Evolutionary conservation across 2,113 vertebrate species (phyloP).

Genomic region (Agelaius phoeniceus): DNA sequence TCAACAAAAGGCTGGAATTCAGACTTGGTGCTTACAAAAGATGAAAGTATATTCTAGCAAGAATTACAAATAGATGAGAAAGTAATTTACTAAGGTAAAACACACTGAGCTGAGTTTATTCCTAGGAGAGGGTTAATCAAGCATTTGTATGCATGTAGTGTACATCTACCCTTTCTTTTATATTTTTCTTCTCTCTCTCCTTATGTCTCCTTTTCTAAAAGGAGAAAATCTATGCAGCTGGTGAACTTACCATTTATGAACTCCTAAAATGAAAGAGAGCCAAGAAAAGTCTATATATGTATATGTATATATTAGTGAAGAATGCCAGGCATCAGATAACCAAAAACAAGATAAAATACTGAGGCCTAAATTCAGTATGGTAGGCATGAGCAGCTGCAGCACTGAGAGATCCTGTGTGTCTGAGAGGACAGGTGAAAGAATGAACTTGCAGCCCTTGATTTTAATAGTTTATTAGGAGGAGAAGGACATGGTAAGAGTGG

Average conservation of each 20-base stretch:
- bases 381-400: not conserved
- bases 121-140: slow-evolving; percentile 49
- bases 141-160: slow-evolving; percentile 11
- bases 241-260: slow-evolving; percentile 15
- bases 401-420: not conserved
- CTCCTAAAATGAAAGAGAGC: not conserved
- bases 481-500: not conserved
- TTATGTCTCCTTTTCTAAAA: not conserved
- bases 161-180: not conserved
- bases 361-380: not conserved
- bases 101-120: slow-evolving; percentile 6
- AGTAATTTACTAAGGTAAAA: slow-evolving; percentile 28
- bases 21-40: slow-evolving; percentile 4
- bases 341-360: not conserved
- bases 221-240: not conserved
- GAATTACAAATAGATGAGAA: slow-evolving; percentile 29
- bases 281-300: not conserved
- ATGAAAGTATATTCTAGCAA: slow-evolving; percentile 32
- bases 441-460: not conserved
- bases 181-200: not conserved
- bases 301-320: not conserved
- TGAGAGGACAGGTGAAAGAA: not conserved
- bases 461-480: not conserved
- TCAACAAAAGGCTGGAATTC: not conserved
- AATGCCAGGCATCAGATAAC: not conserved